Evolutionary conservation across 2,113 vertebrate species (phyloP).

Genomic region (Barnardius zonarius): DNA sequence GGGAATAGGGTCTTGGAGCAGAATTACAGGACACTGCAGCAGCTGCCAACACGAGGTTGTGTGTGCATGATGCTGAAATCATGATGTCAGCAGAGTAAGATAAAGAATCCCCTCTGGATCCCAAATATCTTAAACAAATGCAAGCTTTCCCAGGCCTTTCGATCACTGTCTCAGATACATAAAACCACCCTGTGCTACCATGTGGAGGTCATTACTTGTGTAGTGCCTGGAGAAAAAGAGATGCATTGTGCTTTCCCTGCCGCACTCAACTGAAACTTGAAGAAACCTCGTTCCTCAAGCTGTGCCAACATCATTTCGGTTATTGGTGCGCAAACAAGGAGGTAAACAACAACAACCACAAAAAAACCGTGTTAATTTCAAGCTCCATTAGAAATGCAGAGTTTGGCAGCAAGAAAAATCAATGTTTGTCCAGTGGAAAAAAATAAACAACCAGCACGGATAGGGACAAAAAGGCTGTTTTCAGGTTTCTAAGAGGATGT

Average conservation of each 20-base stretch:
- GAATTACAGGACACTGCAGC: background rate
- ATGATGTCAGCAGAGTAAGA: background rate
- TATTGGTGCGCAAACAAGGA: constrained; percentile 42
- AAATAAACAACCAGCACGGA: background rate
- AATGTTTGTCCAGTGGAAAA: constrained; percentile 65
- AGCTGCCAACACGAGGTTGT: background rate
- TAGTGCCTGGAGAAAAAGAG: background rate
- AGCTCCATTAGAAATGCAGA: constrained; percentile 71
- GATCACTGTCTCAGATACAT: background rate
- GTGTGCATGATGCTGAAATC: background rate
- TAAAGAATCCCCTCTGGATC: background rate
- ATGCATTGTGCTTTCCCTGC: background rate
- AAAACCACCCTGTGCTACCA: background rate
- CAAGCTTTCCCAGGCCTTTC: background rate
- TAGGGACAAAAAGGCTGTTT: background rate
- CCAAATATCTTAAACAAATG: constrained; percentile 3
- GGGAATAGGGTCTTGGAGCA: background rate
- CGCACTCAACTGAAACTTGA: constrained; percentile 12
- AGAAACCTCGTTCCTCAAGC: constrained; percentile 38
- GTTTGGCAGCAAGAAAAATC: constrained; percentile 66
- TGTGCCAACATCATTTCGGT: constrained; percentile 33
- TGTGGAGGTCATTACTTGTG: background rate
- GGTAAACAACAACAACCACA: constrained; percentile 46
- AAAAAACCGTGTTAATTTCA: constrained; percentile 68
- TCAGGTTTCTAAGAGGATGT: constrained; percentile 14